A percentile compares a stretch with the other conserved stretches of the same genome.
Conservation (phyloP, 2,113 vertebrate species). For the Seriola aureovittata region DNA sequence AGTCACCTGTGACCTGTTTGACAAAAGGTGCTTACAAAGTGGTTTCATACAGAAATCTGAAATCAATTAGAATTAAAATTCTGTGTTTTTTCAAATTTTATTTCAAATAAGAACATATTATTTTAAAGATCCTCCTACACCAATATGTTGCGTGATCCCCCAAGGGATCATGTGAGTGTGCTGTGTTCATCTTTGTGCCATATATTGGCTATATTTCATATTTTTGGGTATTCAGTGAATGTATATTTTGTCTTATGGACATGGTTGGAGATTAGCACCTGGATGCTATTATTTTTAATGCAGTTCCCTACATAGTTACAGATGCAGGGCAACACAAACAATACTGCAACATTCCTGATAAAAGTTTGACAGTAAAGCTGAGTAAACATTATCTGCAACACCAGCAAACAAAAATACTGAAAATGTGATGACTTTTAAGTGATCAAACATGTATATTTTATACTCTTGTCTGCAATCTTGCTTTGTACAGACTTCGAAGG, state of each 20-base stretch:
- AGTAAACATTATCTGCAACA: background rate
- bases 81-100: too few relatives aligned
- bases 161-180: too few relatives aligned
- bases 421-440: background rate
- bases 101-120: background rate
- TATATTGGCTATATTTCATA: background rate
- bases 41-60: background rate
- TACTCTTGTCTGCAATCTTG: slow-evolving; percentile 31
- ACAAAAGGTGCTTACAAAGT: slow-evolving; percentile 15
- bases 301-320: background rate
- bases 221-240: too few relatives aligned
- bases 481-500: slow-evolving; percentile 10
- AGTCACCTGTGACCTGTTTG: slow-evolving; percentile 28
- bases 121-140: background rate
- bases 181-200: background rate
- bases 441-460: slow-evolving; percentile 9
- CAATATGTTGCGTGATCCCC: background rate
- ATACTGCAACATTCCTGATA: background rate
- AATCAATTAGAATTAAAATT: background rate
- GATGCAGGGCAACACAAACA: background rate
- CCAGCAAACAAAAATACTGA: slow-evolving; percentile 39
- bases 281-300: background rate
- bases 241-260: background rate
- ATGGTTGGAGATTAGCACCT: background rate
- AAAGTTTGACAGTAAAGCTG: background rate